phyloP scores from a whole-genome alignment of 2,888 invertebrate genomes.

The Rhingia campestris region DNA sequence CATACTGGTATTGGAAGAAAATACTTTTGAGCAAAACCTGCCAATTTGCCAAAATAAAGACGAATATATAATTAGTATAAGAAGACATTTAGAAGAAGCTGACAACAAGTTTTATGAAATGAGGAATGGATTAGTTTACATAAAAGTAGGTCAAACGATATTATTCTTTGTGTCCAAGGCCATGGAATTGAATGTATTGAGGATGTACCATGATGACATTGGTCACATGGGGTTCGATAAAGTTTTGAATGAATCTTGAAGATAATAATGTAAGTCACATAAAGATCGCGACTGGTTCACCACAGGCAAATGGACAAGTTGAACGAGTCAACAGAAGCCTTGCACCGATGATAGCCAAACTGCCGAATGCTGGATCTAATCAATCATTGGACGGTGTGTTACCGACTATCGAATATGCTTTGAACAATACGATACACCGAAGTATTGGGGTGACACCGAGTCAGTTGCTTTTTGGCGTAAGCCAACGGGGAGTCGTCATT shows the following conservation, averaged over 20 bases:
- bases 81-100: constrained; percentile 17
- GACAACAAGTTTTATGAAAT: constrained; percentile 62
- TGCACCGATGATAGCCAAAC: constrained; percentile 59
- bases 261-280: constrained; percentile 33
- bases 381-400: constrained; percentile 19
- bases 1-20: constrained; percentile 49
- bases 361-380: constrained; percentile 10
- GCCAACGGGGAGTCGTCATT: constrained; percentile 75
- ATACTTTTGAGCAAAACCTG: constrained; percentile 63
- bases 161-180: too few species aligned
- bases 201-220: too few species aligned
- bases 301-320: constrained; percentile 11
- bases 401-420: constrained; percentile 11
- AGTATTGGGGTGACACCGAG: constrained; percentile 6
- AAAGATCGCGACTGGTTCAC: constrained; percentile 30
- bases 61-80: constrained; percentile 21
- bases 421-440: constrained; percentile 27
- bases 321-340: constrained; percentile 27
- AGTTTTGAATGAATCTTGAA: too few species aligned
- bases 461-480: constrained; percentile 76
- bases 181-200: too few species aligned
- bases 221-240: too few species aligned
- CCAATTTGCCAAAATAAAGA: constrained; percentile 36
- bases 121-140: constrained; percentile 68
- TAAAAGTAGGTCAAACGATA: too few species aligned